These are phyloP conservation scores for Trachelus tabidus DNA, from an alignment of 2,888 invertebrate genomes.

Conservation along the genomic window DNA sequence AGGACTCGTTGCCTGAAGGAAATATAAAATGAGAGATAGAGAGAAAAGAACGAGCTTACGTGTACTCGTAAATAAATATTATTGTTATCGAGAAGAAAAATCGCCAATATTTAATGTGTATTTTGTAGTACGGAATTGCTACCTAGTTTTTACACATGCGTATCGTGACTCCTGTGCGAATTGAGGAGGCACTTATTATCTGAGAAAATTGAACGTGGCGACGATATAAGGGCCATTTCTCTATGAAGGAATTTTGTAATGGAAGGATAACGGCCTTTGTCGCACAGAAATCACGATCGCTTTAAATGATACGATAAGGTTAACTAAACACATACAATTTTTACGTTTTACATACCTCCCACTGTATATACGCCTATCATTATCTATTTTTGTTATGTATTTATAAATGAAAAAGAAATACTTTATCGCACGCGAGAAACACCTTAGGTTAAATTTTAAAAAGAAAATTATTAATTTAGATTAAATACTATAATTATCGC, in stretches of 20 bases:
- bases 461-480: slow-evolving; percentile 23
- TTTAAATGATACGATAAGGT: neutral
- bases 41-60: slow-evolving; percentile 39
- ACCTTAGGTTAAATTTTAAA: slow-evolving; percentile 23
- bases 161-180: neutral
- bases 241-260: neutral
- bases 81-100: slow-evolving; percentile 33
- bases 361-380: slow-evolving; percentile 58
- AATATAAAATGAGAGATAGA: too few species aligned
- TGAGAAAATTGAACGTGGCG: too few species aligned
- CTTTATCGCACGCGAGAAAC: slow-evolving; percentile 39
- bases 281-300: slow-evolving; percentile 23
- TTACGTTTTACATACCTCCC: slow-evolving; percentile 38
- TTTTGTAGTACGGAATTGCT: slow-evolving; percentile 25
- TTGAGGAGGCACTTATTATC: neutral
- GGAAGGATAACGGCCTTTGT: neutral
- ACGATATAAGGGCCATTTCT: neutral
- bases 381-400: slow-evolving; percentile 62
- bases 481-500: slow-evolving; percentile 26
- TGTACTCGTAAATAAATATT: slow-evolving; percentile 34
- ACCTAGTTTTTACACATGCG: slow-evolving; percentile 26
- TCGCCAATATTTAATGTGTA: slow-evolving; percentile 34
- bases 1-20: too few species aligned
- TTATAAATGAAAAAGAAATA: slow-evolving; percentile 50
- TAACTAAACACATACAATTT: slow-evolving; percentile 41